Base-by-base conservation (phyloP, 2,888 invertebrate species). In the Zaprionus lineosus region DNA sequence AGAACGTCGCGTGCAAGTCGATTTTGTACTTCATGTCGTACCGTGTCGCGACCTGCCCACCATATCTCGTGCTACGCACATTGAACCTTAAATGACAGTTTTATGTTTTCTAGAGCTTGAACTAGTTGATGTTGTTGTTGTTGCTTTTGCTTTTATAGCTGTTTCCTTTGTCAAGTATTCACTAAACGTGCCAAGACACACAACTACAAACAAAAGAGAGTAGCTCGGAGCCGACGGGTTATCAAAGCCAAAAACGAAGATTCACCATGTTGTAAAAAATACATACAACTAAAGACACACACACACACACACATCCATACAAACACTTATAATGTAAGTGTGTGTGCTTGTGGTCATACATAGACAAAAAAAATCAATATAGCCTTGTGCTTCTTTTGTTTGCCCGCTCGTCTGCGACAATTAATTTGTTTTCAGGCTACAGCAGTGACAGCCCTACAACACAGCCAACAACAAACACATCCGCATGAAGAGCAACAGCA, bases 101-200 rank as follows among this genome's bases (percentile, higher is more conserved):
- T 74, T 67, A 68, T 84, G 84, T 81, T 72, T 67, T 79, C 62
- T 68, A 69, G 82, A 77, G 84, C 78, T 76, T 76, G 65, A 65
- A 72, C 53, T 60, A 18, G 46, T 47, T 59, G 46, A 41, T 50
- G 50, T 34, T 36, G 18, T 58, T 26, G 15, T 18, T 36, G 8
- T 18, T 56, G n/a, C n/a, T n/a, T n/a, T n/a, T n/a, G n/a, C n/a
- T n/a, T n/a, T n/a, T n/a, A n/a, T n/a, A n/a, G n/a, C n/a, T 46
- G 59, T 58, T 58, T 73, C 37, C 50, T 68, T 59, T 59, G 44
- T 41, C 37, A 29, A 51, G 47, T 51, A 57, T 62, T 74, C 55
- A 52, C 58, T 12, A 50, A 39, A 36, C 16, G 60, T 50, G 18
- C 41, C 21, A 41, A 36, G 26, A 36, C 21, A 19, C 16, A 7